These are phyloP conservation scores for Drosophila pandora DNA, from an alignment of 1,140 invertebrate genomes.

Conservation along the genomic window DNA sequence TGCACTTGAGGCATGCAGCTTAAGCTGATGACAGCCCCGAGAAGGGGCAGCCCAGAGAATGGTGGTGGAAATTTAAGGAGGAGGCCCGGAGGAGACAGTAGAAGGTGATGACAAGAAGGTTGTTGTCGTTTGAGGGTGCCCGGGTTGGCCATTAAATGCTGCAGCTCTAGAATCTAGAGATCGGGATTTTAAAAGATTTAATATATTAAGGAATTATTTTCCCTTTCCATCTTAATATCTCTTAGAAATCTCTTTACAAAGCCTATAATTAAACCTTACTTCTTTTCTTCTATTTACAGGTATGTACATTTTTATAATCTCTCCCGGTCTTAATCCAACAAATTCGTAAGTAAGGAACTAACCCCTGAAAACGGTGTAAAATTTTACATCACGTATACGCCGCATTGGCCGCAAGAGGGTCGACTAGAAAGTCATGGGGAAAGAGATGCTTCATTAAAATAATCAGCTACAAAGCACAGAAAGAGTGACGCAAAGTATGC, in stretches of 20 bases:
- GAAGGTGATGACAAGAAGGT: constrained; percentile 24
- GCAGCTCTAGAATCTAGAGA: constrained; percentile 1
- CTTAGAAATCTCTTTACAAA: no score
- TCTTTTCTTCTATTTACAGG: constrained; percentile 46
- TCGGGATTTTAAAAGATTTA: neutral
- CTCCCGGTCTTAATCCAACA: neutral
- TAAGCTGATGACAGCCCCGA: constrained; percentile 62
- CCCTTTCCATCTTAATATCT: no score
- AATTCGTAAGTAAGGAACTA: constrained; percentile 49
- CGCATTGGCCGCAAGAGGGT: constrained; percentile 18
- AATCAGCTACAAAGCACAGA: constrained; percentile 51
- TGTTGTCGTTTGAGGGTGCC: constrained; percentile 48
- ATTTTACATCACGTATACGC: constrained; percentile 41
- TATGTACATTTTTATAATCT: constrained; percentile 44
- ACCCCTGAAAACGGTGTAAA: neutral
- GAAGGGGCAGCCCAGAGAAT: neutral
- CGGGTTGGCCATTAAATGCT: constrained; percentile 47
- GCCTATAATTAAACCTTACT: constrained; percentile 16
- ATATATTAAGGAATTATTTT: neutral
- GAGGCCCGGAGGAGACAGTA: neutral
- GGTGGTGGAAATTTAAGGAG: neutral
- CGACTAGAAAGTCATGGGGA: constrained; percentile 13
- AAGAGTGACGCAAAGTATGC: constrained; percentile 32
- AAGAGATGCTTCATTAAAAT: constrained; percentile 65
- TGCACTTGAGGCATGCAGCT: constrained; percentile 57